phyloP scores from a whole-genome alignment of 1,140 invertebrate genomes.

The Spodoptera litura region DNA sequence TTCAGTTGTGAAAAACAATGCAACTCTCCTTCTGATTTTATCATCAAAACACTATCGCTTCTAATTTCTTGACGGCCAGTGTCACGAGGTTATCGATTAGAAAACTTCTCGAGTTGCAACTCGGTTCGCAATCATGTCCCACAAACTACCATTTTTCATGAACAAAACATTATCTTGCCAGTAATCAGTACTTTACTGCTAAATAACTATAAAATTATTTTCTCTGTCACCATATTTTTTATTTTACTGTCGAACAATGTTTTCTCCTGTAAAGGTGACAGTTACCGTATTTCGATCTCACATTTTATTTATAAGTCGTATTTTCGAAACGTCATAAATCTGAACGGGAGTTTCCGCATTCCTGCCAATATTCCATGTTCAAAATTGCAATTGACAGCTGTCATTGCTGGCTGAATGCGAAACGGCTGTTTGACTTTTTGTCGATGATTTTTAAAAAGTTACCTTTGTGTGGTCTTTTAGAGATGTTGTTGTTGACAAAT shows the following conservation, averaged over 20 bases:
- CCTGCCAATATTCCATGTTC: conserved; percentile 40
- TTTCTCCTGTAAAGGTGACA: conserved; percentile 23
- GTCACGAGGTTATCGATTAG: conserved; percentile 12
- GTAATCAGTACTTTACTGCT: neutral
- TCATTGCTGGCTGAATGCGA: conserved; percentile 40
- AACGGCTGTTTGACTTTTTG: conserved; percentile 37
- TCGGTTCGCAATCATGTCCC: neutral
- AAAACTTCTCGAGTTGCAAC: neutral
- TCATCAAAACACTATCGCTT: neutral
- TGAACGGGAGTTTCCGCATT: conserved; percentile 31
- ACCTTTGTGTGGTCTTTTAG: conserved; percentile 31
- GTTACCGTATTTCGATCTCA: neutral
- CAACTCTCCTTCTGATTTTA: neutral
- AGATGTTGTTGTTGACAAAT: conserved; percentile 38
- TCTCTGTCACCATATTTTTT: neutral
- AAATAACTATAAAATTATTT: neutral
- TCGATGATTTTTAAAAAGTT: conserved; percentile 27
- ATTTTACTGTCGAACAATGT: neutral
- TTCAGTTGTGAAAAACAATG: neutral
- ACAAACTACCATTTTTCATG: conserved; percentile 13
- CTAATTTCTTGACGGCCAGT: conserved; percentile 26
- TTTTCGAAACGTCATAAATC: conserved; percentile 22
- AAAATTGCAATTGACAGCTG: conserved; percentile 47
- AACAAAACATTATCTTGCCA: neutral
- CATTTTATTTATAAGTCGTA: conserved; percentile 24